Evolutionary conservation across 2,888 invertebrate species (phyloP).

Genomic region (Trissoscelio sp.): DNA sequence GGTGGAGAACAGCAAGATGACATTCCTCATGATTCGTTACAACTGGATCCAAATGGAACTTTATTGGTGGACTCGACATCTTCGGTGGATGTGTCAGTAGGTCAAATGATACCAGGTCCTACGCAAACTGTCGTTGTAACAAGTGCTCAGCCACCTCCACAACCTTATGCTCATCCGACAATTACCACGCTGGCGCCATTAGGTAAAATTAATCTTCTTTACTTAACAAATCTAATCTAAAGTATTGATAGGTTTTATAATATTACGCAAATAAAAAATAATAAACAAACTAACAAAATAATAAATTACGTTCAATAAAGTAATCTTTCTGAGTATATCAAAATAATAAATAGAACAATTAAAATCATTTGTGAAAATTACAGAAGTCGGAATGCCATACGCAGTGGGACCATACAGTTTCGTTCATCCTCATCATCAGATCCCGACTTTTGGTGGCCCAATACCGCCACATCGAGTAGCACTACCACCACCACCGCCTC

Average conservation of each 20-base stretch:
- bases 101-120: conserved; percentile 82
- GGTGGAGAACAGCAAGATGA: conserved; percentile 88
- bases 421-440: conserved; percentile 86
- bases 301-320: too few relatives aligned
- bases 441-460: conserved; percentile 84
- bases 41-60: conserved; percentile 86
- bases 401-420: conserved; percentile 88
- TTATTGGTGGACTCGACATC: conserved; percentile 84
- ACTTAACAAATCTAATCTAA: too few relatives aligned
- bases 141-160: conserved; percentile 84
- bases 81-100: conserved; percentile 79
- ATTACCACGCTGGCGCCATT: conserved; percentile 86
- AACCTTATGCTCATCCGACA: conserved; percentile 85
- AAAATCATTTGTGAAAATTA: too few relatives aligned
- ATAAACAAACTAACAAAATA: too few relatives aligned
- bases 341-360: too few relatives aligned
- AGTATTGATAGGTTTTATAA: too few relatives aligned
- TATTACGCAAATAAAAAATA: too few relatives aligned
- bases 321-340: too few relatives aligned
- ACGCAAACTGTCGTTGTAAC: conserved; percentile 85
- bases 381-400: conserved; percentile 85
- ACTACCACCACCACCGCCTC: conserved; percentile 83
- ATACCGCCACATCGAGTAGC: conserved; percentile 84
- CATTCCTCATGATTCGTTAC: conserved; percentile 85
- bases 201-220: too few relatives aligned